Evolutionary conservation across 2,113 vertebrate genomes (phyloP), one percentile per base, ranked within the genome.

Genomic region (Cynoglossus semilaevis): DNA sequence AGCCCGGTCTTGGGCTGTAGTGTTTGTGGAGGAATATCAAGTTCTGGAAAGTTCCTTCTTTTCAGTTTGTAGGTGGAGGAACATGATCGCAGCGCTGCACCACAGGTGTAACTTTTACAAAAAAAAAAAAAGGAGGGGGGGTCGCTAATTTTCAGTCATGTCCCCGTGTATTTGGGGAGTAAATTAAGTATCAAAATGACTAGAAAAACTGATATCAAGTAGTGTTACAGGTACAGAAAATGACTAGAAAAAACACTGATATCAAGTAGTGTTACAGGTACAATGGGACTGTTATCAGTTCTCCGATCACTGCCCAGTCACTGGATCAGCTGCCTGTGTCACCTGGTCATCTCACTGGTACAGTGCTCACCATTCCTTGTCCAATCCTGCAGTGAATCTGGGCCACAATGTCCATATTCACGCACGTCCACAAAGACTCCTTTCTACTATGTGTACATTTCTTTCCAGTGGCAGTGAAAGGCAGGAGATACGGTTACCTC

Each of bases 401-500:
- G 76, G 69, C 53, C 74, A 70, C 63, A 16, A 0, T 11, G 64
- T 72, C 58, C 67, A 68, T 51, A 67, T 15, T 51, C 60, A 68
- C 43, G 53, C 67, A 47, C 5, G 12, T 1, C 49, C 47, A 80
- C 79, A 81, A 85, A 77, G 76, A 42, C 58, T 48, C 43, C 70
- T 77, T 63, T 75, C 63, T 80, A 68, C 67, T 17, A 1, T 29
- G 74, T 71, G 63, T 57, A 48, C 76, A 37, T 63, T 72, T 70
- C 58, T 63, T 61, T 66, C 62, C 44, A 4, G 53, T 35, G 29
- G 77, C 61, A 13, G 62, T 53, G 70, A 74, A 79, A 80, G 72
- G 67, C 70, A 36, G 63, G 19, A 71, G 77, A 67, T 87, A 15
- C 44, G 35, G 77, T 84, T 85, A 76, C 81, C 34, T 56, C 70